A percentile compares a stretch with the other conserved stretches of the same genome.
phyloP scores from a whole-genome alignment of 2,888 invertebrate genomes.

The Erebia aethiops region DNA sequence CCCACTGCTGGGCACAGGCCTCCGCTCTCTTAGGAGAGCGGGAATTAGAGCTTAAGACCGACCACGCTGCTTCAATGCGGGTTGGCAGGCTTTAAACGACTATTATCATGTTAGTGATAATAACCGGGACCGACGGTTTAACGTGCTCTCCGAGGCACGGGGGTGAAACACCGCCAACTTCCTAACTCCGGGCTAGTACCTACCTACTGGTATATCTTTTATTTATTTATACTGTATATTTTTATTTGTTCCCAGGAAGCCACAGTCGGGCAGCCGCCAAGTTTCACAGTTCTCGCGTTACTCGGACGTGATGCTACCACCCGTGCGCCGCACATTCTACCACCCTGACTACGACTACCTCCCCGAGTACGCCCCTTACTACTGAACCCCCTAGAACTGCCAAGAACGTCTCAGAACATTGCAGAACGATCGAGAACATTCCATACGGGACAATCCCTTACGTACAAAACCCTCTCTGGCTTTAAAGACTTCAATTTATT shows the following conservation, averaged over 20 bases:
- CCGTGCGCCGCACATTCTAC: slow-evolving; percentile 66
- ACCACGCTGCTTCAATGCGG: too few relatives aligned
- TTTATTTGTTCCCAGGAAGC: slow-evolving; percentile 60
- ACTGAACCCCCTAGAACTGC: slow-evolving; percentile 56
- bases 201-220: too few relatives aligned
- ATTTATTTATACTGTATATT: too few relatives aligned
- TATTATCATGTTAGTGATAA: too few relatives aligned
- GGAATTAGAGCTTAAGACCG: too few relatives aligned
- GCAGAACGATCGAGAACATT: slow-evolving; percentile 54
- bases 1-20: too few relatives aligned
- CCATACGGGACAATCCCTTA: slow-evolving; percentile 49
- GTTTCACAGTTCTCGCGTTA: slow-evolving; percentile 77
- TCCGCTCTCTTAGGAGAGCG: too few relatives aligned
- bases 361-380: slow-evolving; percentile 69
- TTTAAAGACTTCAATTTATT: slow-evolving; percentile 51
- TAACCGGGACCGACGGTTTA: too few relatives aligned
- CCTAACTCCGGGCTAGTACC: too few relatives aligned
- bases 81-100: too few relatives aligned
- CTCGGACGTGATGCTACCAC: slow-evolving; percentile 74
- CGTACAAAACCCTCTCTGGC: slow-evolving; percentile 65
- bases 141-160: too few relatives aligned
- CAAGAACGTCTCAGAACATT: slow-evolving; percentile 40
- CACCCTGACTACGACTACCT: slow-evolving; percentile 67
- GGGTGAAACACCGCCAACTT: too few relatives aligned
- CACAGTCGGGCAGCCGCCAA: slow-evolving; percentile 70